Conservation (phyloP, 2,888 invertebrate genomes). For the Eupeodes latifasciatus region DNA sequence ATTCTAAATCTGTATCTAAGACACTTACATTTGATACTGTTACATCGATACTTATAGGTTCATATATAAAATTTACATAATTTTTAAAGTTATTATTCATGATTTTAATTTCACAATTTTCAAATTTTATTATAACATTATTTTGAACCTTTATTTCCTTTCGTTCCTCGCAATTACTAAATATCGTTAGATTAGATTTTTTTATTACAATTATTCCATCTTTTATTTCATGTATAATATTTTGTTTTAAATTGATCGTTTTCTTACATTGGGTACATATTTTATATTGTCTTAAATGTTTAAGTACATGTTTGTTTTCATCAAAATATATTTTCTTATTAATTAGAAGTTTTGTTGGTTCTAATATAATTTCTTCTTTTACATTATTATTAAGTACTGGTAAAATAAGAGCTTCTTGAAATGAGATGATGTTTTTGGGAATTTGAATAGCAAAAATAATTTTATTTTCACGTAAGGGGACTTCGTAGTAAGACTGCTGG, state of each 20-base stretch:
- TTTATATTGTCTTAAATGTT: neutral
- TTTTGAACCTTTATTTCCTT: neutral
- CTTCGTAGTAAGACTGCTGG: no score
- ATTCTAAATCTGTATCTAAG: neutral
- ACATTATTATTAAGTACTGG: neutral
- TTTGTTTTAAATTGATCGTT: neutral
- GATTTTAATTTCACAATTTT: no score
- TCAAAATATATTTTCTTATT: conserved; percentile 9
- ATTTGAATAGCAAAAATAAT: neutral
- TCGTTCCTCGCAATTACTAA: neutral
- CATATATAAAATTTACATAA: no score
- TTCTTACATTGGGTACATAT: neutral
- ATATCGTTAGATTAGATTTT: neutral
- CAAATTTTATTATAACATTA: no score
- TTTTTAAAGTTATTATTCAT: no score
- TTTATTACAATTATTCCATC: neutral
- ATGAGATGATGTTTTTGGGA: neutral
- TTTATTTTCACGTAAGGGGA: neutral
- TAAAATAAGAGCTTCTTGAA: neutral
- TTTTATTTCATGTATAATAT: conserved; percentile 5
- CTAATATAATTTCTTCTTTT: neutral
- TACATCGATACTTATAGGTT: no score
- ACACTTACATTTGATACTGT: no score
- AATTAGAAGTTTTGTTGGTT: neutral
- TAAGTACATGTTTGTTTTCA: neutral